phyloP scores from a whole-genome alignment of 2,797 vertebrate species.

The Sebastes minor region DNA sequence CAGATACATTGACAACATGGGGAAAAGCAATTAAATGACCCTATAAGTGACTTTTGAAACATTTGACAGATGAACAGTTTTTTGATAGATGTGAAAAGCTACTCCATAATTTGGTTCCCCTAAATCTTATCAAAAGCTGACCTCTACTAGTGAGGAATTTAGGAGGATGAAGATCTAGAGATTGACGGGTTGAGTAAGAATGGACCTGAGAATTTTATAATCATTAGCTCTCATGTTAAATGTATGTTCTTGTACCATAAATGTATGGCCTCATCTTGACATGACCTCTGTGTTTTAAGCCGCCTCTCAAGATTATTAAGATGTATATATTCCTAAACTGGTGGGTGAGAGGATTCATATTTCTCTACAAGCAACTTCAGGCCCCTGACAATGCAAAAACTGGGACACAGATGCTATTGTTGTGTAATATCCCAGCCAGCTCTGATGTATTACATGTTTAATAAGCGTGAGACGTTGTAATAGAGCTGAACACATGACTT shows the following conservation, averaged over 20 bases:
- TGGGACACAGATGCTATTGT: slow-evolving; percentile 21
- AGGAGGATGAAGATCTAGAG: too few relatives aligned
- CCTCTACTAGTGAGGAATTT: too few relatives aligned
- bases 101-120: too few relatives aligned
- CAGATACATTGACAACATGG: too few relatives aligned
- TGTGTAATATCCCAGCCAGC: slow-evolving; percentile 8
- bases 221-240: too few relatives aligned
- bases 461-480: neutral
- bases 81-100: too few relatives aligned
- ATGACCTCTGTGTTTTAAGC: neutral
- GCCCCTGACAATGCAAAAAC: neutral
- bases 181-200: too few relatives aligned
- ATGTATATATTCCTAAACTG: neutral
- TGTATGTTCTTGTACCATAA: neutral
- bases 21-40: too few relatives aligned
- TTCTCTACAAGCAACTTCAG: slow-evolving; percentile 6
- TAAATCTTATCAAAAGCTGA: too few relatives aligned
- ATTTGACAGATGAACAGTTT: too few relatives aligned
- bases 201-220: too few relatives aligned
- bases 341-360: neutral
- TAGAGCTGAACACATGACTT: neutral
- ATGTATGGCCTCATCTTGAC: neutral
- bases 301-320: neutral
- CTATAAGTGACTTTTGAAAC: too few relatives aligned
- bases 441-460: neutral